Conservation (phyloP, 2,113 vertebrate species). For the Ophiodon elongatus region DNA sequence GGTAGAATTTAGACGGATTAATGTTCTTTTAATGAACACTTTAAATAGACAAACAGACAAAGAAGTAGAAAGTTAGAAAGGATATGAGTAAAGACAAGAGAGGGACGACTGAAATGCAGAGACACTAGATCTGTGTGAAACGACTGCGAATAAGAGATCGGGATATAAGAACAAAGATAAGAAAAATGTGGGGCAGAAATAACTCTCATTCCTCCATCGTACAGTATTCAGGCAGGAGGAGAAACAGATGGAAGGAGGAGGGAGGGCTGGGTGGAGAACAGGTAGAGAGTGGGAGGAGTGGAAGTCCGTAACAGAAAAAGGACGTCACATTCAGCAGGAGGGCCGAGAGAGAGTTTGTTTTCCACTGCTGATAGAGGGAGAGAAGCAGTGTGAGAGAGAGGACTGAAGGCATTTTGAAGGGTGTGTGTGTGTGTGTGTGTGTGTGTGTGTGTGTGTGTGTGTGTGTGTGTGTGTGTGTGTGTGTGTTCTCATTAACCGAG, state of each 20-base stretch:
- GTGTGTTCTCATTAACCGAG: not conserved
- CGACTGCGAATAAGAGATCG: not conserved
- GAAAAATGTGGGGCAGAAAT: conserved; percentile 42
- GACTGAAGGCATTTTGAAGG: not conserved
- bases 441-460: not conserved
- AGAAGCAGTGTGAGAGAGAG: not conserved
- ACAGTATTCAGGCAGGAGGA: conserved; percentile 22
- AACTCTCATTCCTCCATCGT: conserved; percentile 59
- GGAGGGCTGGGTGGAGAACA: conserved; percentile 37
- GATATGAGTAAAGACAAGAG: not conserved
- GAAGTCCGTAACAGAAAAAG: conserved; percentile 2
- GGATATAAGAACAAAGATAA: conserved; percentile 26
- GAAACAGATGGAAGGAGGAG: conserved; percentile 22
- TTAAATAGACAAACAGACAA: conserved; percentile 1
- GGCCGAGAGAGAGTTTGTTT: not conserved
- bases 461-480: not conserved
- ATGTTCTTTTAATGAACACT: not conserved
- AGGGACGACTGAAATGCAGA: conserved; percentile 7
- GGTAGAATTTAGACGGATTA: not conserved
- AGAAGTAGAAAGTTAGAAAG: not conserved
- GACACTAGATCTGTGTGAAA: not conserved
- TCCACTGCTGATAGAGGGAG: not conserved
- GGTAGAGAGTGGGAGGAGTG: conserved; percentile 66
- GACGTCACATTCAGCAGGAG: conserved; percentile 9
- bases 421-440: not conserved